Percentiles rank a stretch among this genome's conserved stretches.
phyloP scores from a whole-genome alignment of 2,797 vertebrate genomes.

The Hapalemur alaotrensis region DNA sequence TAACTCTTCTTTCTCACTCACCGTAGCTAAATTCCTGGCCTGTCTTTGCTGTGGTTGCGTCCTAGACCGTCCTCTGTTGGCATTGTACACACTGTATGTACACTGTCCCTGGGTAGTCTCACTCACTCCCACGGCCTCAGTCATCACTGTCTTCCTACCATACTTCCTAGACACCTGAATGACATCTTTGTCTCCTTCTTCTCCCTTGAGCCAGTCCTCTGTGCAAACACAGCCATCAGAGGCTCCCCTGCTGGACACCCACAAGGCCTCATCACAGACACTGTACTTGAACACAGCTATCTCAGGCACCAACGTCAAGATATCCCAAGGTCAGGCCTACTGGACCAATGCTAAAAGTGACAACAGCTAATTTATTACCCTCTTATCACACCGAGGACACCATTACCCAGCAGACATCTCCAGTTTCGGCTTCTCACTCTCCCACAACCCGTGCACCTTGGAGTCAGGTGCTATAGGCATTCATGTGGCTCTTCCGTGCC shows the following conservation, averaged over 20 bases:
- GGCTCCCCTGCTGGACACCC: neutral
- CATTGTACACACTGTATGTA: neutral
- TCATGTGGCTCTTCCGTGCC: neutral
- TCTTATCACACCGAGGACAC: neutral
- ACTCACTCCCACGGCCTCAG: neutral
- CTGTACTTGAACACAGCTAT: neutral
- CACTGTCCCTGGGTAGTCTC: neutral
- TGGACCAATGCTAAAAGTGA: neutral
- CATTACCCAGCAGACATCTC: neutral
- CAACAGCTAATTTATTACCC: neutral
- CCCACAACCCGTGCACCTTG: neutral
- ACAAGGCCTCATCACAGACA: neutral
- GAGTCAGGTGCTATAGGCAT: neutral
- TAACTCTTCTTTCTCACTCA: neutral
- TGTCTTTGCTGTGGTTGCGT: neutral
- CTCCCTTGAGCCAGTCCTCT: neutral
- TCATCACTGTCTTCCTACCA: neutral
- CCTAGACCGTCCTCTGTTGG: neutral
- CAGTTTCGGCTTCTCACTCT: neutral
- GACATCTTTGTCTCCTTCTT: neutral
- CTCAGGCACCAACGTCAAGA: neutral
- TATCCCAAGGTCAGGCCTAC: neutral
- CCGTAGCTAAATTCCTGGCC: neutral
- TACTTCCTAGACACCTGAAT: neutral
- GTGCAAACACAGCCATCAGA: neutral